Conservation (phyloP, 1,140 invertebrate species). For the Philaenus spumarius region DNA sequence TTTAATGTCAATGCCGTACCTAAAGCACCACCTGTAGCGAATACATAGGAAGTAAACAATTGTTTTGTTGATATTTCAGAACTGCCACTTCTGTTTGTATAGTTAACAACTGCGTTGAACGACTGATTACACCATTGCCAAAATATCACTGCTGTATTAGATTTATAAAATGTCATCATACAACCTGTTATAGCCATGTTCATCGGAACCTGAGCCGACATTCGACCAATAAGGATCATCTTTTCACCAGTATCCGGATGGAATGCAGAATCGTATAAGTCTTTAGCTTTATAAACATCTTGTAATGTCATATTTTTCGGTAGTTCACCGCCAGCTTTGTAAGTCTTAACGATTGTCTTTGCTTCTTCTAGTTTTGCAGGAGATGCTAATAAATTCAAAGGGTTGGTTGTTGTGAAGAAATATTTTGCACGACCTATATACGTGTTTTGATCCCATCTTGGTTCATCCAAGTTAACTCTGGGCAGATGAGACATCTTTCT, state of each 20-base stretch:
- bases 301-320: conserved; percentile 97
- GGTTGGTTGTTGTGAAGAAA: conserved; percentile 93
- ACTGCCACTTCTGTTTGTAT: no score
- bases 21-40: conserved; percentile 88
- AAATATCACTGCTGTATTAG: conserved; percentile 87
- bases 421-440: conserved; percentile 94
- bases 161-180: no score
- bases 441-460: conserved; percentile 86
- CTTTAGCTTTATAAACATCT: no score
- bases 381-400: conserved; percentile 72
- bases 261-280: no score
- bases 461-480: conserved; percentile 75
- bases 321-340: no score
- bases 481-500: conserved; percentile 10
- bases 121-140: conserved; percentile 99
- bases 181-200: no score
- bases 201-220: conserved; percentile 98
- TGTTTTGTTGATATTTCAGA: conserved; percentile 98
- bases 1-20: conserved; percentile 77
- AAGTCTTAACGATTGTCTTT: conserved; percentile 64
- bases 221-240: conserved; percentile 93
- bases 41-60: conserved; percentile 80
- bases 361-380: conserved; percentile 67
- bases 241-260: conserved; percentile 95
- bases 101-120: no score